phyloP scores from a whole-genome alignment of 2,888 invertebrate species.

The Psylliodes chrysocephalus region DNA sequence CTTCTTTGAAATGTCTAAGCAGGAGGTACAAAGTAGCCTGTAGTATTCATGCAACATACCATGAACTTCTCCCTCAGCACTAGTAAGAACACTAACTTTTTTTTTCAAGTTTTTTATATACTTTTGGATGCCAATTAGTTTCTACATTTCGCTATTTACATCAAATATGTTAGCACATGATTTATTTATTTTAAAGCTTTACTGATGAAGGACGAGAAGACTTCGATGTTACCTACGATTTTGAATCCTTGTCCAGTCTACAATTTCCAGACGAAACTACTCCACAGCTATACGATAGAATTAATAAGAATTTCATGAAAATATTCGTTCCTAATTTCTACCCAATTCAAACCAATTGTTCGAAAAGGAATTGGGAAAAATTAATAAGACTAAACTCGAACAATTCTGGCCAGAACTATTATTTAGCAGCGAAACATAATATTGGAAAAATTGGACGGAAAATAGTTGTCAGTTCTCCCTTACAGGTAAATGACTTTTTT shows the following conservation, averaged over 20 bases:
- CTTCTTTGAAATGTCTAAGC: too few species aligned
- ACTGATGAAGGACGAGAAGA: constrained; percentile 53
- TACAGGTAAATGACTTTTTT: constrained; percentile 69
- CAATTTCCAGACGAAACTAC: constrained; percentile 67
- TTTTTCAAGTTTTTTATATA: too few species aligned
- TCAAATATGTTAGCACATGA: too few species aligned
- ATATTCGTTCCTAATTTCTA: constrained; percentile 74
- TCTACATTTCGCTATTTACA: too few species aligned
- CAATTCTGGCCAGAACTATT: constrained; percentile 64
- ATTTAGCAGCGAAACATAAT: constrained; percentile 75
- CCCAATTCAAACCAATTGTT: constrained; percentile 72
- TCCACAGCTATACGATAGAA: constrained; percentile 69
- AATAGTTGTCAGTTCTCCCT: constrained; percentile 77
- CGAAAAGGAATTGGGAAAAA: constrained; percentile 72
- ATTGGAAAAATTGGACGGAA: constrained; percentile 67
- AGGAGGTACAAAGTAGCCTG: too few species aligned
- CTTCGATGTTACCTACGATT: constrained; percentile 56
- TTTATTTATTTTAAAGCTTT: constrained; percentile 34
- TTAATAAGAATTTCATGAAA: constrained; percentile 74
- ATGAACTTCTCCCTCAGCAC: too few species aligned
- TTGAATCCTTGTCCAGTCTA: constrained; percentile 59
- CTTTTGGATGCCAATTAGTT: too few species aligned
- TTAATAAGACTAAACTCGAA: constrained; percentile 73
- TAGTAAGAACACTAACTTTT: too few species aligned
- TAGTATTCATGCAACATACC: too few species aligned